Evolutionary conservation across 1,140 invertebrate species (phyloP).

Genomic region (Euwallacea fornicatus): DNA sequence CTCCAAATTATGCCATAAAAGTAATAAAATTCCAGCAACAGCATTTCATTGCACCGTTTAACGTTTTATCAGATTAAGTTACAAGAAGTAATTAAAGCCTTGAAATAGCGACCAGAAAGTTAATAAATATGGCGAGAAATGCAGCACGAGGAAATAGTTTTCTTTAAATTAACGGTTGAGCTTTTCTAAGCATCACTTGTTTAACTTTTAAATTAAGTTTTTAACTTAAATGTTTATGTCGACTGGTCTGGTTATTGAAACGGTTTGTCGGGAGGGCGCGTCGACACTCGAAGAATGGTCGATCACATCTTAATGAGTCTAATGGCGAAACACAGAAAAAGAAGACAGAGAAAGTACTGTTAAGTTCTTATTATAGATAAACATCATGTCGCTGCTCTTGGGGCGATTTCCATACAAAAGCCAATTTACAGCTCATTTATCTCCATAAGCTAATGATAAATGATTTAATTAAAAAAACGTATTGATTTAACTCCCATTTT

Average conservation of each 20-base stretch:
- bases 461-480: background rate
- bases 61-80: conserved; percentile 37
- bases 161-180: conserved; percentile 30
- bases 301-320: conserved; percentile 1
- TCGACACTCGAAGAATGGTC: background rate
- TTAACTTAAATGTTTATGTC: conserved; percentile 7
- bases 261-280: background rate
- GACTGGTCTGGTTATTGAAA: background rate
- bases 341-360: background rate
- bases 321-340: background rate
- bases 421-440: conserved; percentile 1
- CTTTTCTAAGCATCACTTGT: conserved; percentile 18
- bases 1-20: conserved; percentile 23
- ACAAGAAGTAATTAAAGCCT: conserved; percentile 35
- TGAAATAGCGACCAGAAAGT: conserved; percentile 37
- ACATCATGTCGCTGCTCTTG: background rate
- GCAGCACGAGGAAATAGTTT: conserved; percentile 33
- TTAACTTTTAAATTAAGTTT: conserved; percentile 24
- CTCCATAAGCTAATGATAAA: conserved; percentile 4
- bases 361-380: background rate
- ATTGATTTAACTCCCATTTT: no score
- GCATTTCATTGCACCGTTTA: conserved; percentile 36
- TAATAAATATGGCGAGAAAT: conserved; percentile 35
- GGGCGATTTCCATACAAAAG: background rate
- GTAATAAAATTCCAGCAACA: conserved; percentile 27